phyloP scores from a whole-genome alignment of 1,140 invertebrate genomes.

The Pseudomyrmex sp. region DNA sequence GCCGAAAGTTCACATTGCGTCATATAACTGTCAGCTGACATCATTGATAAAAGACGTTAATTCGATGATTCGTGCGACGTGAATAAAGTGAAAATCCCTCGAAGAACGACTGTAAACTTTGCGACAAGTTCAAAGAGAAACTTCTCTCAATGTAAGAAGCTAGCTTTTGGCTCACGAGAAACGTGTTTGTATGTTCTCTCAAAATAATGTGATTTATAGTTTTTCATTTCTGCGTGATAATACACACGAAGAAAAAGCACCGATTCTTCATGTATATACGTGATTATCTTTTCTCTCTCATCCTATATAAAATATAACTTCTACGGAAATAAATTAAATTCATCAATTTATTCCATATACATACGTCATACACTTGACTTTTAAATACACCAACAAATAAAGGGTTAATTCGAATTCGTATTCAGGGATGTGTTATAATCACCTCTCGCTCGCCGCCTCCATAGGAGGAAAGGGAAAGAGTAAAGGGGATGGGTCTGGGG shows the following conservation, averaged over 20 bases:
- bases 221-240: no score
- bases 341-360: constrained; percentile 9
- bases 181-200: no score
- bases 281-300: not conserved
- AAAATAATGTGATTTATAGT: no score
- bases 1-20: constrained; percentile 13
- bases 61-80: constrained; percentile 11
- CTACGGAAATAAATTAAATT: not conserved
- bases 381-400: constrained; percentile 35
- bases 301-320: no score
- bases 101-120: not conserved
- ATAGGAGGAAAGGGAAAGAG: not conserved
- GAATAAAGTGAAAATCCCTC: not conserved
- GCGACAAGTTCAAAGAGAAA: not conserved
- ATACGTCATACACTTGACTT: constrained; percentile 9
- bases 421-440: constrained; percentile 39
- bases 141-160: not conserved
- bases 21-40: constrained; percentile 27
- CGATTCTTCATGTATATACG: no score
- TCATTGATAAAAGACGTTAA: constrained; percentile 46
- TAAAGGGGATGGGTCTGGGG: not conserved
- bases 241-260: no score
- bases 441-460: constrained; percentile 15
- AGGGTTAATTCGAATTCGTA: constrained; percentile 31
- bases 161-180: no score